These are phyloP conservation scores for Torymus texanus DNA, from an alignment of 2,888 invertebrate species.

Conservation along the genomic window DNA sequence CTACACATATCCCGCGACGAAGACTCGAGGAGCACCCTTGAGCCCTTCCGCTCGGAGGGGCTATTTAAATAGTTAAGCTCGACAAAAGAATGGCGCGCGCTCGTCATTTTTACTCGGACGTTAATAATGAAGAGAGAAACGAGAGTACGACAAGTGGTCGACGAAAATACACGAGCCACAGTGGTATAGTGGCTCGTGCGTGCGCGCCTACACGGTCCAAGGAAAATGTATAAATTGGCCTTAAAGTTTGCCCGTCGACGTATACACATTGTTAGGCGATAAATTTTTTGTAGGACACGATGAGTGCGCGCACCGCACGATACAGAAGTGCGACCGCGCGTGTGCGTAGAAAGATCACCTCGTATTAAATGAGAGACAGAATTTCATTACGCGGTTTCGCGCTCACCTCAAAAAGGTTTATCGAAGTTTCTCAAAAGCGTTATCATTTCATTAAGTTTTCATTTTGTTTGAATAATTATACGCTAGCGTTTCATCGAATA, in stretches of 20 bases:
- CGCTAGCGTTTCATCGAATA: no score
- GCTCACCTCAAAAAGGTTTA: neutral
- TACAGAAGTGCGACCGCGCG: no score
- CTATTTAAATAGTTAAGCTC: constrained; percentile 65
- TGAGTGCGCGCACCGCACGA: no score
- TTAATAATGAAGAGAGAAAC: constrained; percentile 52
- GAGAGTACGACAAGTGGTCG: constrained; percentile 50
- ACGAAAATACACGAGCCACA: constrained; percentile 40
- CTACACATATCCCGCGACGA: neutral
- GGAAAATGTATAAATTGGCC: constrained; percentile 23
- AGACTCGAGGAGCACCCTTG: constrained; percentile 25
- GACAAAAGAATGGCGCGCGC: constrained; percentile 57
- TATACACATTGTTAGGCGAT: no score
- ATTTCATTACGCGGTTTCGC: neutral
- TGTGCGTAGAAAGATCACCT: no score
- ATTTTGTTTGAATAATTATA: no score
- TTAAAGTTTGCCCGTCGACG: neutral
- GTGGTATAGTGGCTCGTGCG: neutral
- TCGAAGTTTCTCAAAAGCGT: no score
- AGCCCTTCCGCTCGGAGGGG: constrained; percentile 49
- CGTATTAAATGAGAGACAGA: no score
- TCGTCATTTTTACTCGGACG: constrained; percentile 57
- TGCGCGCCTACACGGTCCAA: neutral
- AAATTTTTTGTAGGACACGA: no score
- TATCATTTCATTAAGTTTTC: no score